Evolutionary conservation across 2,888 invertebrate species (phyloP).

Genomic region (Lycia hirtaria): DNA sequence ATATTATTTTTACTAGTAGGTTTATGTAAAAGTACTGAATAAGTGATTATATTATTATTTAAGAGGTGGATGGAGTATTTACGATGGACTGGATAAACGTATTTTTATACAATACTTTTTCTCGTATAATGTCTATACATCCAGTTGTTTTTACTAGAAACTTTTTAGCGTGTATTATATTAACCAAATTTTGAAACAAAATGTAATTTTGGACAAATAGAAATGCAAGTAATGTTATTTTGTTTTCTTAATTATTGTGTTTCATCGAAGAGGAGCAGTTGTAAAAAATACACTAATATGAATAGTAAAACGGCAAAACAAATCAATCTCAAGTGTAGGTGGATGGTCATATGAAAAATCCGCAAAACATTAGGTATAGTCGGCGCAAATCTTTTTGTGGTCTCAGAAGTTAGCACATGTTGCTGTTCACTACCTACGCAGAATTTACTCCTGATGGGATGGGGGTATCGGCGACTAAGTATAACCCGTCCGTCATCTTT

Average conservation of each 20-base stretch:
- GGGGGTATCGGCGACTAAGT: too few relatives aligned
- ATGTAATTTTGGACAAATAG: conserved; percentile 1
- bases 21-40: not conserved
- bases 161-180: not conserved
- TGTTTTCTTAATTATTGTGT: not conserved
- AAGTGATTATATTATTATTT: conserved; percentile 31
- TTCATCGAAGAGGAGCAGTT: not conserved
- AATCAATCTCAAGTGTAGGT: too few relatives aligned
- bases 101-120: conserved; percentile 14
- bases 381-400: too few relatives aligned
- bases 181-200: conserved; percentile 3
- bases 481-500: too few relatives aligned
- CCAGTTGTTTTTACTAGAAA: conserved; percentile 5
- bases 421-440: too few relatives aligned
- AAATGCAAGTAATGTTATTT: not conserved
- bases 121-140: not conserved
- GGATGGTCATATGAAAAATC: too few relatives aligned
- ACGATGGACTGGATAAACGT: conserved; percentile 6
- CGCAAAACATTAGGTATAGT: too few relatives aligned
- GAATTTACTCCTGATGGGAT: too few relatives aligned
- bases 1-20: not conserved
- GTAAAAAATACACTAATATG: too few relatives aligned
- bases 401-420: too few relatives aligned
- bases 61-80: not conserved
- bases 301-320: too few relatives aligned